Base-by-base conservation (phyloP, 2,888 invertebrate species). In the Sphaerophoria taeniata region DNA sequence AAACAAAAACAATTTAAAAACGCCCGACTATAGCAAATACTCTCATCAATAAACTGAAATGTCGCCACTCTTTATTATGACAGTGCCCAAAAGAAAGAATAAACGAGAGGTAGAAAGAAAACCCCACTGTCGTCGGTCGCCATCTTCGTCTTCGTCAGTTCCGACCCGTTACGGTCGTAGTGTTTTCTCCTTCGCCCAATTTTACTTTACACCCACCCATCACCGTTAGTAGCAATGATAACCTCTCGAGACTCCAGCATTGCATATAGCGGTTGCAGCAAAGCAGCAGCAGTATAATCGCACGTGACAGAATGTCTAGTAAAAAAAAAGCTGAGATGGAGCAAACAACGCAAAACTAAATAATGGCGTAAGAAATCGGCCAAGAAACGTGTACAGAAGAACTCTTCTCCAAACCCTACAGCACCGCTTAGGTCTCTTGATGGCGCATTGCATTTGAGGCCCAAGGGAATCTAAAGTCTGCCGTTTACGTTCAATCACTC, bases 21-120 rank as follows among this genome's bases (percentile, higher is more conserved):
- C 12, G 11, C 60, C 43, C 60, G 43, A 34, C 65, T 65, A 72
- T 47, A 72, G 73, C 76, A 81, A 85, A 80, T 85, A 85, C 85
- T 69, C 73, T 85, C 81, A 85, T 85, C 85, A 85, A 85, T 85
- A 85, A 85, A 85, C 85, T 81, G 85, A 81, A 81, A 85, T 85
- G 81, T 85, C 85, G 81, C 80, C 81, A 81, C 81, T 85, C 81
- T 73, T 76, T 85, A 77, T 85, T 85, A 81, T 81, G 85, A 81
- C 81, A 81, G 81, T 73, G 61, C 61, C 67, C 49, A 53, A 72
- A 75, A 55, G 43, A 58, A 76, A 65, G 24, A 58, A 34, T n/a
- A n/a, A 49, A 70, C 11, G 53, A 67, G 60, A 47, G 47, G 60
- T 36, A 24, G 33, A 60, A 79, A 47, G 33, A 36, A 67, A 36